phyloP scores from a whole-genome alignment of 2,113 vertebrate genomes.

The Ceratotherium simum region DNA sequence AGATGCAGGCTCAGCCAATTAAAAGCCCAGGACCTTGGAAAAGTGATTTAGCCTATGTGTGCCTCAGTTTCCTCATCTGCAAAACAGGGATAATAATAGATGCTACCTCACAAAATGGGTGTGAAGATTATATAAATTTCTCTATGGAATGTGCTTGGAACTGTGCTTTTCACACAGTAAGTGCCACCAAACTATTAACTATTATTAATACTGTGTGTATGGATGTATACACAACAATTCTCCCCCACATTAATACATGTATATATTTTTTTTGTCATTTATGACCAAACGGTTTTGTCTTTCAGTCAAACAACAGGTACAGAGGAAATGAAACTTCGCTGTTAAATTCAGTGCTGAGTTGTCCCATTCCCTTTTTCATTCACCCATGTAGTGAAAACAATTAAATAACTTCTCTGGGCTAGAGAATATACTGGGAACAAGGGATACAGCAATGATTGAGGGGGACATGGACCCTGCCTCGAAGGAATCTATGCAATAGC shows the following conservation, averaged over 20 bases:
- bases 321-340: neutral
- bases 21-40: neutral
- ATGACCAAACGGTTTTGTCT: neutral
- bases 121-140: neutral
- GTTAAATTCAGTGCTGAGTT: neutral
- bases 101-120: neutral
- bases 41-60: neutral
- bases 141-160: neutral
- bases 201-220: neutral
- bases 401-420: neutral
- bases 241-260: neutral
- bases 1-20: neutral
- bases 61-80: neutral
- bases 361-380: neutral
- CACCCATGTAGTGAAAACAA: neutral
- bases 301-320: neutral
- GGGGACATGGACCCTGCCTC: neutral
- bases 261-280: neutral
- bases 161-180: neutral
- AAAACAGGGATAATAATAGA: neutral
- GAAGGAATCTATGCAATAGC: neutral
- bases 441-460: neutral
- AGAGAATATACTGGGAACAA: neutral
- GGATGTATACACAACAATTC: neutral
- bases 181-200: neutral